A percentile compares a stretch with the other conserved stretches of the same genome.
These are phyloP conservation scores for Mormyrops attenuatus DNA, from an alignment of 2,797 vertebrate genomes.

Conservation along the genomic window DNA sequence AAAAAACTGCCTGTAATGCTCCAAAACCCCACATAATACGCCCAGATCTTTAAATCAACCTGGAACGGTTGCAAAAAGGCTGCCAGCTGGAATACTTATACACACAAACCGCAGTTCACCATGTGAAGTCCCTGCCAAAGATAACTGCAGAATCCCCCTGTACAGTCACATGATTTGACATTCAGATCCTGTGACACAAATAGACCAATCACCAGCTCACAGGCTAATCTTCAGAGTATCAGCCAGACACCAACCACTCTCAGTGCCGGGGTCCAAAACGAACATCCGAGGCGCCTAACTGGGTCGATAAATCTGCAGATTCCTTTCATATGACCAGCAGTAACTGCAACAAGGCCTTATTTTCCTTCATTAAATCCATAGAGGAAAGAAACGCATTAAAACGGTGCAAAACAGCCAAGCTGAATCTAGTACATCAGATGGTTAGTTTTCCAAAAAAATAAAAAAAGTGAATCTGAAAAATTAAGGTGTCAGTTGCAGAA, in stretches of 20 bases:
- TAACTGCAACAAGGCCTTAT: background rate
- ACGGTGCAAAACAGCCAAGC: background rate
- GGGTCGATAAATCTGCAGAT: background rate
- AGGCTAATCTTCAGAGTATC: background rate
- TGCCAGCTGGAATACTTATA: background rate
- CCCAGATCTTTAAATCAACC: background rate
- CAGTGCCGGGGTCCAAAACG: background rate
- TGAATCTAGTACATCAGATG: background rate
- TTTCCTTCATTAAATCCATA: background rate
- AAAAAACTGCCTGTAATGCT: background rate
- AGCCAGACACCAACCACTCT: background rate
- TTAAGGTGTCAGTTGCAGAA: background rate
- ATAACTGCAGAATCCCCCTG: background rate
- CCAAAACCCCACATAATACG: background rate
- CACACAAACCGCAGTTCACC: background rate
- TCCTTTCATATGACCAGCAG: constrained; percentile 6
- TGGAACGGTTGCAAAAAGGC: background rate
- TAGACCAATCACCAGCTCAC: background rate
- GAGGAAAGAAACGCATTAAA: background rate
- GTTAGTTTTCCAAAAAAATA: background rate
- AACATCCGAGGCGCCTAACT: constrained; percentile 1
- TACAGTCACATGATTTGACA: background rate
- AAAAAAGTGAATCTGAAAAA: background rate
- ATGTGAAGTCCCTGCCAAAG: background rate
- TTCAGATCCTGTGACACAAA: background rate